Percentiles rank a stretch among this genome's conserved stretches.
These are phyloP conservation scores for Mareca penelope DNA, from an alignment of 2,797 vertebrate genomes.

Conservation along the genomic window DNA sequence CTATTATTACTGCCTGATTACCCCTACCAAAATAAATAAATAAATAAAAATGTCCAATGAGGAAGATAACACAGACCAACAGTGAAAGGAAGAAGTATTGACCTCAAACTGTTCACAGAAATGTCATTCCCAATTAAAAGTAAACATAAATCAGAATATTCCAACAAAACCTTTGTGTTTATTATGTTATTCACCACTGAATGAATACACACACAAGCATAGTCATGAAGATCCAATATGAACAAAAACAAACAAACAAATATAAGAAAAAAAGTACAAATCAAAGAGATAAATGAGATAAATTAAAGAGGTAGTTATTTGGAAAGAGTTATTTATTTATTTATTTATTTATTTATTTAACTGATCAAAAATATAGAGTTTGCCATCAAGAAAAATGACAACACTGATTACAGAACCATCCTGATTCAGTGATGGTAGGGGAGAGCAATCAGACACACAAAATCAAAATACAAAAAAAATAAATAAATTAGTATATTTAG, in stretches of 20 bases:
- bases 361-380: not conserved
- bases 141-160: not conserved
- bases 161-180: not conserved
- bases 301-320: not conserved
- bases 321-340: not conserved
- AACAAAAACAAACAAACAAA: not conserved
- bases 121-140: not conserved
- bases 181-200: not conserved
- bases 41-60: not conserved
- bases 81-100: not conserved
- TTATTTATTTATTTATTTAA: not conserved
- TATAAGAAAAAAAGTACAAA: not conserved
- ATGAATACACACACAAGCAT: not conserved
- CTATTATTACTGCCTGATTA: not conserved
- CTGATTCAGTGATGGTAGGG: not conserved
- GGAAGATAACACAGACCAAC: not conserved
- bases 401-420: rapidly evolving
- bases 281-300: not conserved
- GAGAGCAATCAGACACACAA: not conserved
- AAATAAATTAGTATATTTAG: not conserved
- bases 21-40: not conserved
- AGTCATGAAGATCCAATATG: not conserved
- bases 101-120: not conserved
- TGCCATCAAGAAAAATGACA: not conserved
- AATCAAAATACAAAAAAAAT: not conserved